Evolutionary conservation across 2,797 vertebrate species (phyloP), one percentile per base, ranked within the genome.

Genomic region (Hypotaenidia okinawae): DNA sequence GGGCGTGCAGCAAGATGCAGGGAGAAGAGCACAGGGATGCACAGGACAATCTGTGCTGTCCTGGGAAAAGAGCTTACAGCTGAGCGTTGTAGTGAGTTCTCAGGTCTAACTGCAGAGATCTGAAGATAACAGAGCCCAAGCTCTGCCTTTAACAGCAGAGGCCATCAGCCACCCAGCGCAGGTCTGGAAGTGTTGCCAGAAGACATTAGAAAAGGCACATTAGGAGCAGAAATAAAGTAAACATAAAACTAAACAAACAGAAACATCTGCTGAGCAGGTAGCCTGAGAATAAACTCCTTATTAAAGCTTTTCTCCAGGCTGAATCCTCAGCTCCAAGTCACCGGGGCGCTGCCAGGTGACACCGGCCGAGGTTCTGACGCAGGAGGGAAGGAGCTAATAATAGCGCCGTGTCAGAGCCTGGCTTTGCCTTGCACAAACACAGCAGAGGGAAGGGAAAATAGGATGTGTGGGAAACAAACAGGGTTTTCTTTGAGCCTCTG

Each of bases 241-340:
- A 80, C 88, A 62, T 12, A 41, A 94, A 95, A 2, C 86, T 90
- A 96, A 96, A 61, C 91, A 83, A 93, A 89, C 90, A 81, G 89
- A 92, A 96, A 94, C 95, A 91, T 91, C 91, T 95, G 94, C 93
- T 51, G 91, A 90, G 82, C 95, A 93, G 96, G 97, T 97, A 94
- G 90, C 92, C 75, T 80, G 90, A 75, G 95, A 93, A 91, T 13
- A 51, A 86, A 41, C 84, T 93, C 96, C 97, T 96, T 33, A 32
- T 58, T 78, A 70, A 77, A 90, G 81, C 78, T 7, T 55, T 32
- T 90, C 73, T 61, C 25, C 69, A 35, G 95, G 93, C 92, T 96
- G 66, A 39, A 37, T 52, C 16, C 90, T 73, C 85, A n/a, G 73
- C 93, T 41, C 24, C 25, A 4, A 89, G 89, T 66, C 70, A 39